Percentiles rank a stretch among this genome's conserved stretches.
Conservation (phyloP, 2,113 vertebrate genomes). For the Nycticebus coucang region DNA sequence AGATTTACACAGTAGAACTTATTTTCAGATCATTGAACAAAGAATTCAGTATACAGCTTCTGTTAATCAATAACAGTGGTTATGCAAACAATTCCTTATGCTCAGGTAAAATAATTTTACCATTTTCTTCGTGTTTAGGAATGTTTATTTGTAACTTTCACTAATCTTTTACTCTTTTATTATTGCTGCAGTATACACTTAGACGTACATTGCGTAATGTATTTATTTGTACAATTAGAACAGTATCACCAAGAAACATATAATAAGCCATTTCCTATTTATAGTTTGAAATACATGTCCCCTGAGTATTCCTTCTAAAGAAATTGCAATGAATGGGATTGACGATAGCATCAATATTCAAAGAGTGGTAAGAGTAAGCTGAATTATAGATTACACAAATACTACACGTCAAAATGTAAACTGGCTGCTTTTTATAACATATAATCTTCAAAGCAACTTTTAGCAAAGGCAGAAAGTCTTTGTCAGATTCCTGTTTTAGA, state of each 20-base stretch:
- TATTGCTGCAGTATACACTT: background rate
- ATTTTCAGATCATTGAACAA: constrained; percentile 69
- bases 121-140: background rate
- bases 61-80: constrained; percentile 69
- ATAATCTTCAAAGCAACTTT: background rate
- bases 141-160: constrained; percentile 34
- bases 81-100: background rate
- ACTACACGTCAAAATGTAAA: background rate
- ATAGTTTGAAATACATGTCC: background rate
- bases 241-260: background rate
- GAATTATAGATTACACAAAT: background rate
- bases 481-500: background rate
- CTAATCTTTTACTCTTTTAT: background rate
- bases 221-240: background rate
- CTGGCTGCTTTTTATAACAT: background rate
- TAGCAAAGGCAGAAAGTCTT: background rate
- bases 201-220: background rate
- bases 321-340: background rate
- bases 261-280: background rate
- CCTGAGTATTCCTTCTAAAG: background rate
- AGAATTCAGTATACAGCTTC: constrained; percentile 58
- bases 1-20: background rate
- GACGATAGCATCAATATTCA: background rate
- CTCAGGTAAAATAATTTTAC: constrained; percentile 54
- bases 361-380: background rate